Percentiles rank a stretch among this genome's conserved stretches.
Conservation (phyloP, 1,140 invertebrate species). For the Scaptomyza pallida region DNA sequence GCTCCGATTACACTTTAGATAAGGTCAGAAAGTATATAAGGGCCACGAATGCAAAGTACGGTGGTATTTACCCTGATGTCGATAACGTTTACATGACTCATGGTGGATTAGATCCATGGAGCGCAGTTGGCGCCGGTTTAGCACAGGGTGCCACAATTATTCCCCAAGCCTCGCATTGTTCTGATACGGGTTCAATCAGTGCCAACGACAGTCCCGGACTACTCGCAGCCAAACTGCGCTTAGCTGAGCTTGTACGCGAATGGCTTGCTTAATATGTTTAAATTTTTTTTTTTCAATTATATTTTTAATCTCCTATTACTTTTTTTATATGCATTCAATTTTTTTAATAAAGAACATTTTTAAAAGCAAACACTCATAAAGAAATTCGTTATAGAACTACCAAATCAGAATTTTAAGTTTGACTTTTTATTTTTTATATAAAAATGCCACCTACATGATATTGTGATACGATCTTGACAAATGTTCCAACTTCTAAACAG, state of each 20-base stretch:
- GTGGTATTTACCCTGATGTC: slow-evolving; percentile 85
- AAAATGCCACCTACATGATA: too few species aligned
- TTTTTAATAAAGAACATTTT: too few species aligned
- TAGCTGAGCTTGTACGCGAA: slow-evolving; percentile 57
- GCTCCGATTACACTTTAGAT: slow-evolving; percentile 61
- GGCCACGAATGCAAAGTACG: slow-evolving; percentile 86
- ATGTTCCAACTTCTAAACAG: too few species aligned
- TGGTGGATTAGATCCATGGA: slow-evolving; percentile 88
- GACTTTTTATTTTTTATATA: too few species aligned
- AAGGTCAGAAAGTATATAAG: slow-evolving; percentile 71
- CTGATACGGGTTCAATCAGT: slow-evolving; percentile 85
- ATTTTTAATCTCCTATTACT: neutral
- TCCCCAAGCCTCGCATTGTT: slow-evolving; percentile 87
- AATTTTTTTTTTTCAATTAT: neutral
- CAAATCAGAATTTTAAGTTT: too few species aligned
- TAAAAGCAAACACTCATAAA: too few species aligned
- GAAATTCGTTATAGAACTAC: too few species aligned
- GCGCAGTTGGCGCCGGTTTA: slow-evolving; percentile 85
- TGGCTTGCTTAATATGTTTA: slow-evolving; percentile 53
- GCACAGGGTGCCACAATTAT: slow-evolving; percentile 63
- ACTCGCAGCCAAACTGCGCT: slow-evolving; percentile 61
- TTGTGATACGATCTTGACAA: too few species aligned
- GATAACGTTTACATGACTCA: slow-evolving; percentile 88
- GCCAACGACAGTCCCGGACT: slow-evolving; percentile 85
- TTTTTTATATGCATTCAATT: too few species aligned